Base-by-base conservation (phyloP, 2,113 vertebrate genomes). In the Neopipo cinnamomea region DNA sequence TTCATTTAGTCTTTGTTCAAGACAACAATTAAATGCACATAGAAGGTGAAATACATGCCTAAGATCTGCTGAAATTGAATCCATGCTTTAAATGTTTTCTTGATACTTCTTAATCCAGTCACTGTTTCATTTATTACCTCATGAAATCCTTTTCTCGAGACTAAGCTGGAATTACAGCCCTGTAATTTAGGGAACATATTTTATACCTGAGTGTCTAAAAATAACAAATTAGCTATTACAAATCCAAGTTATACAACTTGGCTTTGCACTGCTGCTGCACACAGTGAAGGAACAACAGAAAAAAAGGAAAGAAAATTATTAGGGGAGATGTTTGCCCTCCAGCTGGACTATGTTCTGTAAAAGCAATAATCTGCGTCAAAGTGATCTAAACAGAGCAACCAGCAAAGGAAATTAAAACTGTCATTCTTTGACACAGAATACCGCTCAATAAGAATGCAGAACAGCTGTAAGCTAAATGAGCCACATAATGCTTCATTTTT, bases 281-380 rank as follows among this genome's bases (percentile, higher is more conserved):
- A 35, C 5, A 56, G 21, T 72, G 65, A 79, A 85, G 67, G 42
- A 95, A 33, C 15, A 62, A 31, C 15, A 81, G 23, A 50, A 66
- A 79, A 68, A 74, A 72, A 55, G 4, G 58, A 78, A 75, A 46
- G 79, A 75, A 85, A 91, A 73, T 58, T 49, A 28, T 82, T 94
- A 42, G 50, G 23, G 93, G 71, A 74, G 59, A 78, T 56, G 33
- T 73, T 96, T 95, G 49, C 44, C 33, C 53, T 92, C 95, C 86
- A 95, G 91, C 80, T 96, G 71, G 88, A 84, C 67, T 56, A 17
- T 20, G 14, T 94, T 96, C 66, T 91, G 66, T 91, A 85, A 97
- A 85, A 89, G 71, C 4, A 21, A 42, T 91, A 52, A 77, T 93
- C 46, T 96, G 42, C 2, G 44, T 96, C 96, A 97, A 95, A 96